Percentiles rank a stretch among this genome's conserved stretches.
These are phyloP conservation scores for Hirudo medicinalis DNA, from an alignment of 1,140 invertebrate species.

Conservation along the genomic window DNA sequence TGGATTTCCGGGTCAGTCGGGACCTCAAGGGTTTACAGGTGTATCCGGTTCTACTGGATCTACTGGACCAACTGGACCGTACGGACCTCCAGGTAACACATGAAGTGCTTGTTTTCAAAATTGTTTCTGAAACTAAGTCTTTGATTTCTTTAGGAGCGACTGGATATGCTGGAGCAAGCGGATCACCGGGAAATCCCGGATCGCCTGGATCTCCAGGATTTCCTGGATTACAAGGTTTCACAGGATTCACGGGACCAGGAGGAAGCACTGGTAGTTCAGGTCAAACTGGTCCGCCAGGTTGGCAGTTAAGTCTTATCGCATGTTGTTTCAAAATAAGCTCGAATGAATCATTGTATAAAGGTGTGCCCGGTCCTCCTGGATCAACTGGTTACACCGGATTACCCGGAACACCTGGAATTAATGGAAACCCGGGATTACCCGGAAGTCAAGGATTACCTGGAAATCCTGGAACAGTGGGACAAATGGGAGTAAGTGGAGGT, in stretches of 20 bases:
- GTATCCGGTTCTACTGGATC: conserved; percentile 5
- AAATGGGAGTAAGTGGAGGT: conserved; percentile 2
- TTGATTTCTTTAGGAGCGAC: not conserved
- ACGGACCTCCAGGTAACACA: conserved; percentile 5
- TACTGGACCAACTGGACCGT: conserved; percentile 12
- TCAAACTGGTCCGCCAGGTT: not conserved
- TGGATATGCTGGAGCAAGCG: not conserved
- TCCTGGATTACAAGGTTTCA: conserved; percentile 12
- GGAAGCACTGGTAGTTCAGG: conserved; percentile 15
- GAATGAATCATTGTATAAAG: not conserved
- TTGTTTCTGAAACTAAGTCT: not conserved
- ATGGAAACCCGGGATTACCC: not conserved
- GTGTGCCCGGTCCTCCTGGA: not conserved
- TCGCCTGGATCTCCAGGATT: not conserved
- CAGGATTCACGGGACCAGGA: conserved; percentile 12
- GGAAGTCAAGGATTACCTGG: conserved; percentile 8
- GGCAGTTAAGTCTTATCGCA: not conserved
- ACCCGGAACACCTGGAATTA: not conserved
- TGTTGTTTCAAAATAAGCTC: not conserved
- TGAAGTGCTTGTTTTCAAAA: not conserved
- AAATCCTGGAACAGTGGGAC: conserved; percentile 1
- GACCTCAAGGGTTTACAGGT: not conserved
- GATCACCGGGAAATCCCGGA: conserved; percentile 13
- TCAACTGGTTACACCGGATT: conserved; percentile 13
- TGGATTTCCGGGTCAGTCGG: not conserved